phyloP scores from a whole-genome alignment of 2,113 vertebrate genomes.

The Cochlearius cochlearius region DNA sequence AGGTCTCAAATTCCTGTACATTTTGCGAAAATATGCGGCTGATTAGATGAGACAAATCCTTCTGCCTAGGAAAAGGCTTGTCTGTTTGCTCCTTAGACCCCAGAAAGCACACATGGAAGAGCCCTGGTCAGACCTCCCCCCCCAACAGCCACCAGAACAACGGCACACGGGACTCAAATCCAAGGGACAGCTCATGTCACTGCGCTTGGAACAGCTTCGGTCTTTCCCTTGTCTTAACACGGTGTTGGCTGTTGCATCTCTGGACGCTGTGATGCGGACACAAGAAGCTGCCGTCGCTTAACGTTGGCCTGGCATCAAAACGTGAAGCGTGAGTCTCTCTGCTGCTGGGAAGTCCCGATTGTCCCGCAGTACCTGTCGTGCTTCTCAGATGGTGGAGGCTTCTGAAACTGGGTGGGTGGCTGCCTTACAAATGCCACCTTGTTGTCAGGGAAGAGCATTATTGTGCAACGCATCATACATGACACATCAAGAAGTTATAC shows the following conservation, averaged over 20 bases:
- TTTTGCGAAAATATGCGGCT: not conserved
- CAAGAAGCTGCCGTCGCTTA: not conserved
- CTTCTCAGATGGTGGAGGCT: not conserved
- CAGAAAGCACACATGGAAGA: not conserved
- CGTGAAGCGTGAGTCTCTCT: accelerated
- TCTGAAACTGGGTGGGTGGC: not conserved
- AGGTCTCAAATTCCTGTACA: not conserved
- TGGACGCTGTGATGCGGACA: not conserved
- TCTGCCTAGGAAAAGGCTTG: not conserved
- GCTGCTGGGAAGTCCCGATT: not conserved
- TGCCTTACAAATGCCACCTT: not conserved
- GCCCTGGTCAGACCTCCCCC: not conserved
- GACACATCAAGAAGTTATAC: not conserved
- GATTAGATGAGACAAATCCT: not conserved
- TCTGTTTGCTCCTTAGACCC: not conserved
- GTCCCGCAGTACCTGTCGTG: not conserved
- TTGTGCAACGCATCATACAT: not conserved
- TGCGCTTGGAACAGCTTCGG: not conserved
- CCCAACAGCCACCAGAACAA: not conserved
- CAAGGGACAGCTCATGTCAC: not conserved
- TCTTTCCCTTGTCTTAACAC: not conserved
- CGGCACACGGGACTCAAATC: not conserved
- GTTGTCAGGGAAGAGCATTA: not conserved
- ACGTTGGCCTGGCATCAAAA: not conserved
- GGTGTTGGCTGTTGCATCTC: not conserved